Evolutionary conservation across 2,113 vertebrate species (phyloP), one percentile per base, ranked within the genome.

Genomic region (Phyllopteryx taeniolatus): DNA sequence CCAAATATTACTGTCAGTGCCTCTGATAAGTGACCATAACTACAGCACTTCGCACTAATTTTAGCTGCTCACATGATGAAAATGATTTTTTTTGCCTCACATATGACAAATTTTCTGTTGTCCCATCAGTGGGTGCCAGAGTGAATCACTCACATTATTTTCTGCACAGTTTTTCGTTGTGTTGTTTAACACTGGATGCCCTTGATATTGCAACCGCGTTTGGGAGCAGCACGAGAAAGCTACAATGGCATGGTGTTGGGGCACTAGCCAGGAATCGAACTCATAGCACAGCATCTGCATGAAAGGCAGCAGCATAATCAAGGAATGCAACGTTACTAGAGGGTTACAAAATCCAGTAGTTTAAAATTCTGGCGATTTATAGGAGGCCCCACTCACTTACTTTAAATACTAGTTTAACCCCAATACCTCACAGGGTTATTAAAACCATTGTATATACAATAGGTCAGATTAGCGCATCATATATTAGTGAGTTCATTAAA

Each of bases 391-490:
- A 60, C 47, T 60, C 62, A 20, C 6, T 39, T 70, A 27, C 27
- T 27, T 49, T 71, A 85, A 84, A 90, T 81, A 79, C 83, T 78
- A 74, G 80, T 86, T 87, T 84, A 84, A 87, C 88, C 87, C 79
- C 68, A 85, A 87, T 86, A 83, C 71, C 68, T 72, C 39, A 7
- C 42, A 13, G 70, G 1, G 43, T 77, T 75, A 85, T 77, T 83
- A 81, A 72, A 80, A 71, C n/a, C 5, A 6, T 57, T 67, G 53
- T 76, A 33, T 76, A 60, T 43, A 67, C 64, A 83, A 14, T 10
- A 56, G 9, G 20, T 77, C 57, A 68, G 70, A 54, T 60, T 73
- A 79, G 60, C 57, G 65, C 53, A 0, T 59, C 68, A 79, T 70
- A 62, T 67, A 83, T 88, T 84, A 76, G 65, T 22, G 57, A 74